Conservation (phyloP, 2,113 vertebrate species). For the Sciurus niger region DNA sequence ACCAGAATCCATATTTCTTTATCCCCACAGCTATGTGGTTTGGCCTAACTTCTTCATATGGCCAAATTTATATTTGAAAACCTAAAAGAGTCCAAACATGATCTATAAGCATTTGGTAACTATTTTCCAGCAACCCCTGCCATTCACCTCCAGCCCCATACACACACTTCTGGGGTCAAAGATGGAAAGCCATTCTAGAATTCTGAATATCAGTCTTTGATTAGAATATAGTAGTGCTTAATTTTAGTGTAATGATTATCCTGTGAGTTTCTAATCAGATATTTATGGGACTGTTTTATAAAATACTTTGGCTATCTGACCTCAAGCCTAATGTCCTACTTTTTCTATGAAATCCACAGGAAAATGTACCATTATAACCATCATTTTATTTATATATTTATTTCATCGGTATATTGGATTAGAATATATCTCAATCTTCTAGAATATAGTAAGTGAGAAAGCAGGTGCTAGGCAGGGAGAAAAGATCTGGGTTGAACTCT, state of each 20-base stretch:
- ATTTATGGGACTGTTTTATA: not conserved
- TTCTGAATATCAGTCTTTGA: not conserved
- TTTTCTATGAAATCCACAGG: not conserved
- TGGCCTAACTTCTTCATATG: constrained; percentile 2
- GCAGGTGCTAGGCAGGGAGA: not conserved
- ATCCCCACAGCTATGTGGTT: not conserved
- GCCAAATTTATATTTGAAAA: not conserved
- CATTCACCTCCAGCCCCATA: no score
- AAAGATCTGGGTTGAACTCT: not conserved
- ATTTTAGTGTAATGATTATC: not conserved
- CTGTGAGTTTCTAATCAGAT: not conserved
- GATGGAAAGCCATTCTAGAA: constrained; percentile 28
- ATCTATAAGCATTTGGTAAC: not conserved
- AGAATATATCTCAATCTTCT: not conserved
- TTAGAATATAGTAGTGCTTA: not conserved
- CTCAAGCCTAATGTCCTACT: not conserved
- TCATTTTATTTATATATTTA: not conserved
- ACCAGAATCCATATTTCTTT: not conserved
- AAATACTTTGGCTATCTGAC: not conserved
- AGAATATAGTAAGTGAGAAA: not conserved
- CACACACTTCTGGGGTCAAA: not conserved
- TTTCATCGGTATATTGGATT: not conserved
- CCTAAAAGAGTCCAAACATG: not conserved
- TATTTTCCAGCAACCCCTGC: not conserved
- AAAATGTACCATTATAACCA: not conserved